Conservation (phyloP, 2,113 vertebrate species). For the Lagenorhynchus albirostris region DNA sequence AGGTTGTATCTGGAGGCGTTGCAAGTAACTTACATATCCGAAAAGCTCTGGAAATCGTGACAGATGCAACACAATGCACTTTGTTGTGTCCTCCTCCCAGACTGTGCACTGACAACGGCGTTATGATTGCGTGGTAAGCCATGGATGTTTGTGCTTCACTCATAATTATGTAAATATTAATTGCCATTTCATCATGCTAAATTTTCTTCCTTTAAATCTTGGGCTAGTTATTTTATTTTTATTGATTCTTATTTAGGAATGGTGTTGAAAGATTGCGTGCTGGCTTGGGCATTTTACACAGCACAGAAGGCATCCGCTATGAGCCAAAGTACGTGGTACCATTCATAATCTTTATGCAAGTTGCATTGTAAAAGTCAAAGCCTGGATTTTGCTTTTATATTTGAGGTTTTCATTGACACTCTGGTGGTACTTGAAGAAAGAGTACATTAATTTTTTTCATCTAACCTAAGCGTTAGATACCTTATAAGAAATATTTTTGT, state of each 20-base stretch:
- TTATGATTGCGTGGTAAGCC: slow-evolving; percentile 96
- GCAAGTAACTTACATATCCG: slow-evolving; percentile 95
- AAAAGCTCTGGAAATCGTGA: slow-evolving; percentile 83
- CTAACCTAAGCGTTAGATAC: not conserved
- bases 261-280: slow-evolving; percentile 91
- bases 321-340: slow-evolving; percentile 88
- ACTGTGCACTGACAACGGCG: slow-evolving; percentile 95
- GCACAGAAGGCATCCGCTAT: slow-evolving; percentile 83
- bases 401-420: slow-evolving; percentile 40
- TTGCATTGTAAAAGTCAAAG: not conserved
- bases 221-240: not conserved
- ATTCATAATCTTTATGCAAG: not conserved
- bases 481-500: slow-evolving; percentile 27
- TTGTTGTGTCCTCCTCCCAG: slow-evolving; percentile 91
- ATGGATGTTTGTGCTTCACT: not conserved
- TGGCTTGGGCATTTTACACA: slow-evolving; percentile 86
- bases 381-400: not conserved
- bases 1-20: slow-evolving; percentile 96
- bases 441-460: not conserved
- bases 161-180: not conserved
- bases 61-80: slow-evolving; percentile 84
- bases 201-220: not conserved
- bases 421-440: slow-evolving; percentile 3
- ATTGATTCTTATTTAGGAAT: slow-evolving; percentile 86
- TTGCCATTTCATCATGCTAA: not conserved